phyloP scores from a whole-genome alignment of 2,113 vertebrate species.

The Beaufortia kweichowensis region DNA sequence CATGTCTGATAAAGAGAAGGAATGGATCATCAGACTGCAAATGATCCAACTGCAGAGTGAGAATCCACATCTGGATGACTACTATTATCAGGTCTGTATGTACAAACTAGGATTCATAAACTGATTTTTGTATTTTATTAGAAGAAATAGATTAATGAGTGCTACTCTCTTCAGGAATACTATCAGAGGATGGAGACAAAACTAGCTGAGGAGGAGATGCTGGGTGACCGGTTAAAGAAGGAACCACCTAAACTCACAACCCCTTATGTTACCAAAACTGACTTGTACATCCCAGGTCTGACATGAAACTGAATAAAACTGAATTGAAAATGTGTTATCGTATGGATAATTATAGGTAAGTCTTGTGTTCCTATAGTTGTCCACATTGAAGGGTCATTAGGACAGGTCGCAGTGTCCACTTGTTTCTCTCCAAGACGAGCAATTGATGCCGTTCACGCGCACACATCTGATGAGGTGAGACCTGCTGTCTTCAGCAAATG shows the following conservation, averaged over 20 bases:
- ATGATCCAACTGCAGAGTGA: conserved; percentile 97
- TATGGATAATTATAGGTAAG: background rate
- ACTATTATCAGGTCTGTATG: conserved; percentile 88
- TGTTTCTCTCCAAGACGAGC: conserved; percentile 93
- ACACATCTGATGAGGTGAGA: conserved; percentile 77
- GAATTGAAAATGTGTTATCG: too few species aligned
- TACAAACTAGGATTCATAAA: background rate
- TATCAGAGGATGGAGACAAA: conserved; percentile 85
- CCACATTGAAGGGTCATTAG: conserved; percentile 89
- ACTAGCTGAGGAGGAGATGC: conserved; percentile 81
- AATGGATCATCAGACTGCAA: conserved; percentile 90
- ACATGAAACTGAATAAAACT: background rate
- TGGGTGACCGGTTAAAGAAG: conserved; percentile 76
- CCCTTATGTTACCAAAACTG: conserved; percentile 87
- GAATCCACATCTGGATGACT: conserved; percentile 86
- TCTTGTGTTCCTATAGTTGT: conserved; percentile 75
- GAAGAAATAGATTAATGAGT: too few species aligned
- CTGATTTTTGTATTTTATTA: too few species aligned
- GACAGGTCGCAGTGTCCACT: conserved; percentile 92
- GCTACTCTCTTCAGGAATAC: conserved; percentile 74
- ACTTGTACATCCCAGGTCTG: conserved; percentile 84
- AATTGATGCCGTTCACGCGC: conserved; percentile 84
- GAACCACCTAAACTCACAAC: conserved; percentile 88
- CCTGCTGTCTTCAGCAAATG: background rate
- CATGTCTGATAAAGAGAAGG: conserved; percentile 90